These are phyloP conservation scores for Oithona nana DNA, from an alignment of 2,888 invertebrate species.

Conservation along the genomic window DNA sequence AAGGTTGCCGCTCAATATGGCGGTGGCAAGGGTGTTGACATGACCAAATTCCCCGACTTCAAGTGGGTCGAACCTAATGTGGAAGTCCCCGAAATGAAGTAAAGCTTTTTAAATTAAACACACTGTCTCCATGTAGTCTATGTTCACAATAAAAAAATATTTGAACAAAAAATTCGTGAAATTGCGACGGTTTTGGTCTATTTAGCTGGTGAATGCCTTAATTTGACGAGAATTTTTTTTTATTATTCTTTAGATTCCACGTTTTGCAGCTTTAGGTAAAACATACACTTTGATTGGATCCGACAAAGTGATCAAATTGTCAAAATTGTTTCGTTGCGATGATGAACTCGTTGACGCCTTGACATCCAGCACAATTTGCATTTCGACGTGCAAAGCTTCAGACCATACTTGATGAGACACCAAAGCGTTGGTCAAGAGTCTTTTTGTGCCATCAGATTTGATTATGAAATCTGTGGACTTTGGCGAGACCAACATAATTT, in stretches of 20 bases:
- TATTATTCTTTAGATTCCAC: constrained; percentile 40
- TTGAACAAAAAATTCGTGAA: no score
- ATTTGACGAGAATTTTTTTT: neutral
- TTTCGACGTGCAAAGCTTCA: constrained; percentile 70
- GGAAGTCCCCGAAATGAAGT: neutral
- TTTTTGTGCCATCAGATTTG: constrained; percentile 26
- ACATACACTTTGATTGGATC: constrained; percentile 68
- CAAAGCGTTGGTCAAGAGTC: constrained; percentile 64
- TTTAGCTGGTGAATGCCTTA: no score
- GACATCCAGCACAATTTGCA: constrained; percentile 60
- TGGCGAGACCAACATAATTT: constrained; percentile 61
- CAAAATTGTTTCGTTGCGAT: constrained; percentile 27
- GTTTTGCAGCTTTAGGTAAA: constrained; percentile 68
- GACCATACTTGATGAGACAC: constrained; percentile 78
- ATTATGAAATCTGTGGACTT: constrained; percentile 36
- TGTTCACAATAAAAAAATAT: no score
- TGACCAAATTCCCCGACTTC: constrained; percentile 72
- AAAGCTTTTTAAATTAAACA: neutral
- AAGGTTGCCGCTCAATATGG: constrained; percentile 57
- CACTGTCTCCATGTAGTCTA: no score
- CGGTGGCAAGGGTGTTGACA: constrained; percentile 54
- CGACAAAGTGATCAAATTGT: constrained; percentile 54
- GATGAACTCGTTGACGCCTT: constrained; percentile 23
- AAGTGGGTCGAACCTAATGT: constrained; percentile 36
- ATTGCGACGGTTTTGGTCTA: no score